Evolutionary conservation across 2,888 invertebrate species (phyloP).

Genomic region (Heliconius charithonia): DNA sequence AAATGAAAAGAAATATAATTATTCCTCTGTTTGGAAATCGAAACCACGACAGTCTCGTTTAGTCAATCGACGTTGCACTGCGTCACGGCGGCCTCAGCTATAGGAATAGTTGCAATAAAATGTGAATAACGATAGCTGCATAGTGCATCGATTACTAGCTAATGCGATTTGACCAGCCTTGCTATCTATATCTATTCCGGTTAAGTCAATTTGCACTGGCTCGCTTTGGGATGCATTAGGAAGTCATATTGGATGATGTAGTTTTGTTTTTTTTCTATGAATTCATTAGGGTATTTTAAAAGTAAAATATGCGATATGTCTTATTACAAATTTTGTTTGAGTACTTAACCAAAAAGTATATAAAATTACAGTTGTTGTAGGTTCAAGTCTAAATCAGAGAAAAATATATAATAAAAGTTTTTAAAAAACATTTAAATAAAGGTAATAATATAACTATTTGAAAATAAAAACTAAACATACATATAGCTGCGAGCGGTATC

Average conservation of each 20-base stretch:
- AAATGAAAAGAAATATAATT: no score
- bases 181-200: slow-evolving; percentile 60
- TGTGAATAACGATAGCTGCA: slow-evolving; percentile 42
- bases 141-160: slow-evolving; percentile 54
- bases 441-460: not conserved
- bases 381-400: no score
- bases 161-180: slow-evolving; percentile 74
- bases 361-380: no score
- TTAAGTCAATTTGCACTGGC: slow-evolving; percentile 56
- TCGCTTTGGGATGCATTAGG: slow-evolving; percentile 38
- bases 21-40: no score
- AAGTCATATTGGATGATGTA: slow-evolving; percentile 29
- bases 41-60: no score
- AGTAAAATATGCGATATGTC: not conserved
- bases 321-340: not conserved
- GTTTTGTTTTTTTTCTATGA: slow-evolving; percentile 32
- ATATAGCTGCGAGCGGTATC: slow-evolving; percentile 31
- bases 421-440: not conserved
- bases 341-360: not conserved
- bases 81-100: not conserved
- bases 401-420: no score
- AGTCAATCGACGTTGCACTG: not conserved
- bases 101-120: slow-evolving; percentile 42
- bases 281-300: slow-evolving; percentile 3
- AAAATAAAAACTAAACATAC: not conserved